Evolutionary conservation across 2,797 vertebrate species (phyloP), one percentile per base, ranked within the genome.

Genomic region (Lagorchestes hirsutus): DNA sequence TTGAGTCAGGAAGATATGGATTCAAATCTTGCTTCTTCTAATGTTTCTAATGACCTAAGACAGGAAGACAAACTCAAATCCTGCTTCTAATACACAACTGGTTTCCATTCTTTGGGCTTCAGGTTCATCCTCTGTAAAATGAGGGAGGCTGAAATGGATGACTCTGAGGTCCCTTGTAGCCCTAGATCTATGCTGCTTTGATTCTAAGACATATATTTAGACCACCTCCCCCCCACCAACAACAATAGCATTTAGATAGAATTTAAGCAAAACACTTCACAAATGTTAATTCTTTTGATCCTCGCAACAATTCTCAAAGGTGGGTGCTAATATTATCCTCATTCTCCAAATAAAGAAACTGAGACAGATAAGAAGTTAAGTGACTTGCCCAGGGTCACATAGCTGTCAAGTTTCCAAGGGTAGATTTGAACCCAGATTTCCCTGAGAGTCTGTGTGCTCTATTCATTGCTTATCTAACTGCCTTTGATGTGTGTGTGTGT

Each of bases 1-100:
- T 18, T 34, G 67, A 1, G 34, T 8, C n/a, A 16, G 5, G 16
- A 0, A 4, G 16, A 0, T 22, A 9, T 1, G 6, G 29, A 18
- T 74, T 74, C 16, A 18, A 74, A 74, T 74, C 16, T 16, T 74
- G 16, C 16, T 9, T 5, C 29, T 16, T 1, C 4, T 52, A 52
- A 52, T 52, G 52, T 52, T 52, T 52, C 6, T 6, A 52, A 52
- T 52, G 52, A 9, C 52, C 52, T 52, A 52, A 52, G 52, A 52
- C 52, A 52, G 52, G 52, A 52, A 52, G 52, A 52, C 5, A 52
- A 52, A 52, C 52, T 52, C 52, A 52, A 52, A 6, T 52, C 6
- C 52, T 34, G 31, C 31, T 67, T 74, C 14, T 9, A 5, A 74
- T 18, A 22, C 67, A 74, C 22, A 16, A 40, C 16, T 52, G 6